A percentile compares a stretch with the other conserved stretches of the same genome.
Conservation (phyloP, 2,113 vertebrate genomes). For the Tachysurus vachellii region DNA sequence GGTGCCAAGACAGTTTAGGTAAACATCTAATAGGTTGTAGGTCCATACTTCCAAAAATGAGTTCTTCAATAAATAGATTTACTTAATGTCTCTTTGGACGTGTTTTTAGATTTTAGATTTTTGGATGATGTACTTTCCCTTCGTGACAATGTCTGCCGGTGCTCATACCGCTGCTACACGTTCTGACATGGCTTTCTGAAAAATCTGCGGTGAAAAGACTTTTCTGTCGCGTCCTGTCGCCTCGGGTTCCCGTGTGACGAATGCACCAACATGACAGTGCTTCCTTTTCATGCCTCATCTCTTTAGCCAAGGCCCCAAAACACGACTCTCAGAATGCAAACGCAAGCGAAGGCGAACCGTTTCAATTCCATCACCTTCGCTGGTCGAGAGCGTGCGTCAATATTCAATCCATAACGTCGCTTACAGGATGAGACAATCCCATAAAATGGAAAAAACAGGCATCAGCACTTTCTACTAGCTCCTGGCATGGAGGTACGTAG, state of each 20-base stretch:
- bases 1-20: background rate
- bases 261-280: constrained; percentile 6
- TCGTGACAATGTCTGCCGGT: background rate
- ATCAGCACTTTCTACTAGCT: constrained; percentile 45
- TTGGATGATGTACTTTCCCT: background rate
- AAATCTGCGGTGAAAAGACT: background rate
- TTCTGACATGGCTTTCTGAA: background rate
- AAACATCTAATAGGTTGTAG: background rate
- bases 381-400: constrained; percentile 48
- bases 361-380: background rate
- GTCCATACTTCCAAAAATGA: background rate
- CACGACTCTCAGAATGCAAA: background rate
- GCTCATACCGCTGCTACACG: background rate
- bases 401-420: constrained; percentile 58
- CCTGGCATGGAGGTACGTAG: constrained; percentile 33
- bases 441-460: constrained; percentile 39
- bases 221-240: background rate
- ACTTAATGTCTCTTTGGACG: background rate
- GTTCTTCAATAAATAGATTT: background rate
- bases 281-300: background rate
- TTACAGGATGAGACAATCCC: constrained; percentile 59
- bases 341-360: background rate
- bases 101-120: background rate
- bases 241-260: background rate
- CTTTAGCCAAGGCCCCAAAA: background rate